Base-by-base conservation (phyloP, 2,888 invertebrate genomes). In the Teleiodes luculella region DNA sequence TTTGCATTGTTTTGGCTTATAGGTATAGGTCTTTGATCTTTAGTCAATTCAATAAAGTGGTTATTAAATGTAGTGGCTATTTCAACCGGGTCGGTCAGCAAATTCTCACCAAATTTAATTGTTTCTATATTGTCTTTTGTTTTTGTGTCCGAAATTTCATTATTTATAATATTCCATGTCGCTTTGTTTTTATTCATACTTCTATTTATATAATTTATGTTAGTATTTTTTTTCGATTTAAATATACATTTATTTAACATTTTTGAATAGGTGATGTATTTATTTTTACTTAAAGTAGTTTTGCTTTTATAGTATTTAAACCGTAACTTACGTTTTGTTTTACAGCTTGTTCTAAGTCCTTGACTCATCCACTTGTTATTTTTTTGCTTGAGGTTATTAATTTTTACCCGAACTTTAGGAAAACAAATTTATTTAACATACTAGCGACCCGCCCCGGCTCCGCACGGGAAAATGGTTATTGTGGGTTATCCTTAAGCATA, bases 101-200 rank as follows among this genome's bases (percentile, higher is more conserved):
- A 24, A 13, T 46, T 10, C 24, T 28, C 30, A 28, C n/a, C 8
- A 11, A 14, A 13, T 13, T 46, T 14, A 13, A 46, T 24, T 16
- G n/a, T 10, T 8, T 46, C 46, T 13, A 46, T 46, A 5, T 28
- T 31, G 11, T 3, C 10, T 47, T 11, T 11, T n/a, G 30, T 18
- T 30, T 13, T 33, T 35, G 35, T 35, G 20, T 31, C 48, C 33
- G 33, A 2, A 18, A 33, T 18, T 33, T 48, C 35, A 16, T 48
- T 33, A 30, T 48, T 48, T 13, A 48, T 35, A 30, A 48, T 48
- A 5, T 28, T 48, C 48, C 48, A 48, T 30, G 48, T 48, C 20
- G 48, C 48, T 35, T 35, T 48, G 18, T 35, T 33, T 33, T 35
- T 33, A 35, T 48, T 31, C 16, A 18, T 48, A 33, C 48, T 48